These are phyloP conservation scores for Dicycla oo DNA, from an alignment of 2,888 invertebrate genomes.

Conservation along the genomic window DNA sequence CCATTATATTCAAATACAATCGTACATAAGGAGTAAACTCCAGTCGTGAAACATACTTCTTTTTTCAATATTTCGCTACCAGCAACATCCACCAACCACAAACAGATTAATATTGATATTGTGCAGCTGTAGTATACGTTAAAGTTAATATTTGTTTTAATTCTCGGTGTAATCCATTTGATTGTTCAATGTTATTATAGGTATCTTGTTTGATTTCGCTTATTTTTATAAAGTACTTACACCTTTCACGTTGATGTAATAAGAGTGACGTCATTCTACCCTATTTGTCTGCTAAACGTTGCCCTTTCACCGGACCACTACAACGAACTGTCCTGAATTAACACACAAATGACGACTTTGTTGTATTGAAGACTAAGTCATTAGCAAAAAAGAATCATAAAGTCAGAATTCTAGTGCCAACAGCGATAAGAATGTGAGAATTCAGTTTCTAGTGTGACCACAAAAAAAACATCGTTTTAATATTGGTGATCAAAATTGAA, in stretches of 20 bases:
- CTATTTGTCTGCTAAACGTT: background rate
- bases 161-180: constrained; percentile 28
- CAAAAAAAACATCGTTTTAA: constrained; percentile 12
- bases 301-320: background rate
- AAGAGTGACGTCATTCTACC: background rate
- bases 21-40: too few relatives aligned
- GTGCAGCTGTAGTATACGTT: background rate
- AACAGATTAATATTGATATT: constrained; percentile 33
- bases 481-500: too few relatives aligned
- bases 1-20: too few relatives aligned
- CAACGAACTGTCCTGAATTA: background rate
- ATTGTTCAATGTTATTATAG: background rate
- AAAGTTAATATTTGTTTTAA: constrained; percentile 29
- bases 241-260: background rate
- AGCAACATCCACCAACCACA: constrained; percentile 44
- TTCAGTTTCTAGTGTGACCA: background rate
- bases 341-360: background rate
- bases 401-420: background rate
- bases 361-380: background rate
- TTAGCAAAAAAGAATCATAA: background rate
- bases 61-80: constrained; percentile 34
- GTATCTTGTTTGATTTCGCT: constrained; percentile 17
- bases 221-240: background rate
- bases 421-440: background rate
- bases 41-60: too few relatives aligned